phyloP scores from a whole-genome alignment of 2,113 vertebrate species.

The Panthera tigris region DNA sequence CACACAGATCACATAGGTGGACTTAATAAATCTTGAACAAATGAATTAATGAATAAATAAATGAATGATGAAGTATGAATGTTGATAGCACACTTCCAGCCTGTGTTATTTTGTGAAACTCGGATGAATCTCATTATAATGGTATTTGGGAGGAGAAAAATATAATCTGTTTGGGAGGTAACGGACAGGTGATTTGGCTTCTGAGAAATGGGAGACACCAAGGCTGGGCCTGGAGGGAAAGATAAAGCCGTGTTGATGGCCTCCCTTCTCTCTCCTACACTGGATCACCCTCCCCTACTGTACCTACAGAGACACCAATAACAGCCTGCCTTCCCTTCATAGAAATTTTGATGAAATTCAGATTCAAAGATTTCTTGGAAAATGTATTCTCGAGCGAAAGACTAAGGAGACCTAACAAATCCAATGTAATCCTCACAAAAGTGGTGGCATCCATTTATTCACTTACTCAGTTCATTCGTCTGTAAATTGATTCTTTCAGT shows the following conservation, averaged over 20 bases:
- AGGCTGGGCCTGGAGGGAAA: neutral
- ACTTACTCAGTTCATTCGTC: neutral
- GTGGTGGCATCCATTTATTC: neutral
- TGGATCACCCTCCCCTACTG: neutral
- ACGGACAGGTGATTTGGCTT: neutral
- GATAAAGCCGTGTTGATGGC: neutral
- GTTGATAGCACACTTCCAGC: neutral
- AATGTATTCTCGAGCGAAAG: neutral
- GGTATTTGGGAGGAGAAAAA: neutral
- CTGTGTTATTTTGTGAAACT: neutral
- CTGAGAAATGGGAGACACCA: neutral
- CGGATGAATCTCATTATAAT: neutral
- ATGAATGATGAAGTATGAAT: neutral
- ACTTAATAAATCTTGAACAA: neutral
- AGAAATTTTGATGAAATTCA: neutral
- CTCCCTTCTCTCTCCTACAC: accelerated
- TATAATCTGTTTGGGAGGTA: neutral
- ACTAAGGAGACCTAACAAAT: neutral
- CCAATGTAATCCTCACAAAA: neutral
- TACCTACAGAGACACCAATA: neutral
- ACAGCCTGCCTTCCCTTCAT: neutral
- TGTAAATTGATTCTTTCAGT: neutral
- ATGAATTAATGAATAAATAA: neutral
- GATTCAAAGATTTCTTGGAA: neutral
- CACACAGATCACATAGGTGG: neutral